These are phyloP conservation scores for Acanthochromis polyacanthus DNA, from an alignment of 2,113 vertebrate species.

Conservation along the genomic window DNA sequence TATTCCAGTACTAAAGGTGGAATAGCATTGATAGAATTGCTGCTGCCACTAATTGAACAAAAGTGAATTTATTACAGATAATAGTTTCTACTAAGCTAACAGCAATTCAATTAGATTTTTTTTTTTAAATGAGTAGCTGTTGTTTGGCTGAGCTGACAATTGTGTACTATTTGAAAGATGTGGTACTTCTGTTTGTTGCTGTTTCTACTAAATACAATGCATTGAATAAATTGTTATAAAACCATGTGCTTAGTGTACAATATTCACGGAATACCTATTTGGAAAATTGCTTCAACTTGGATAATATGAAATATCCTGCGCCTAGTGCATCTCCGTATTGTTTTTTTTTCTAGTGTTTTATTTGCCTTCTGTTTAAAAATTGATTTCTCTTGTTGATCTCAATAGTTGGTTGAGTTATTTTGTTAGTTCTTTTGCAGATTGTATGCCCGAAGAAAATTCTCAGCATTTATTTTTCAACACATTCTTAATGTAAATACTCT, in stretches of 20 bases:
- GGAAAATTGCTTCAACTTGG: neutral
- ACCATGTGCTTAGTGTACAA: neutral
- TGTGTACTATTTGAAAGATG: neutral
- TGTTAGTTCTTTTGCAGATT: too few relatives aligned
- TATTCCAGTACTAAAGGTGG: neutral
- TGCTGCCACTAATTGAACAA: constrained; percentile 2
- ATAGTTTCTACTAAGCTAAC: neutral
- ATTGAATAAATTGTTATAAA: neutral
- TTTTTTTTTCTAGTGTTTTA: neutral
- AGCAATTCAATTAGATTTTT: neutral
- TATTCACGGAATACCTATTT: neutral
- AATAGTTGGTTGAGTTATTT: too few relatives aligned
- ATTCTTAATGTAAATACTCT: constrained; percentile 15
- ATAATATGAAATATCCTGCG: neutral
- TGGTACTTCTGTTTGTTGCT: neutral
- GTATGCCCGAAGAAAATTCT: too few relatives aligned
- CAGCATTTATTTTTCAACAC: too few relatives aligned
- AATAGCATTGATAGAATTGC: neutral
- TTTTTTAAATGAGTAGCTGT: neutral
- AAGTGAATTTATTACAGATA: constrained; percentile 1
- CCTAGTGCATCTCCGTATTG: neutral
- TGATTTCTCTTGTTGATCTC: too few relatives aligned
- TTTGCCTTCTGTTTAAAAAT: too few relatives aligned
- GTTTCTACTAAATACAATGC: neutral
- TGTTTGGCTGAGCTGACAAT: neutral